Base-by-base conservation (phyloP, 2,888 invertebrate species). In the Nemurella pictetii region DNA sequence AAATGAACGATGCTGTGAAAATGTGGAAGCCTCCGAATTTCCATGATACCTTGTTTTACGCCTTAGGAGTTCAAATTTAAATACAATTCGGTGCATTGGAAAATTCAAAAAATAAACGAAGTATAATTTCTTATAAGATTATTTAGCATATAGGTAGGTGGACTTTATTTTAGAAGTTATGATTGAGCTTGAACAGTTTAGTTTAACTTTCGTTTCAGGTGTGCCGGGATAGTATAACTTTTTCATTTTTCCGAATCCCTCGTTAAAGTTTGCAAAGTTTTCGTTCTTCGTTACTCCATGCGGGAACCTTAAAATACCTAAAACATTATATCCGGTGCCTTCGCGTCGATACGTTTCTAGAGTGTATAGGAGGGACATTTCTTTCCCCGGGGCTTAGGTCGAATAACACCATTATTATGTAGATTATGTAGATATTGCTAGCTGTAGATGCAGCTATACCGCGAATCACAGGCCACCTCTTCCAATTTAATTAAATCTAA, bases 161-260 rank as follows among this genome's bases (percentile, higher is more conserved):
- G 30, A 78, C 78, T 78, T 78, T 78, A 80, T 35, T 28, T 35
- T 80, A 32, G 35, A 80, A 80, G 80, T 80, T 80, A 80, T 80
- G 80, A 80, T 80, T 80, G 80, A 80, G 32, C 80, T 80, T 25
- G n/a, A 26, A 32, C 80, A 35, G 35, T 80, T 80, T 80, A 55
- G 55, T 55, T 55, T 55, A 30, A 80, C 80, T 80, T 80, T 80
- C 80, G 32, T 80, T 80, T 35, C 26, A 80, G 32, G 80, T 80
- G 26, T 15, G 80, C 32, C 35, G 25, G 35, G 32, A 80, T 35
- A 9, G 75, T 9, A 12, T 9, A 75, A 75, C 75, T 75, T 75
- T 75, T 75, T 55, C 55, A 78, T 78, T 30, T 26, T 80, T 80
- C 0, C n/a, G n/a, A 80, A 35, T 35, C 35, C 26, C 35, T 80